Evolutionary conservation across 2,113 vertebrate species (phyloP).

Genomic region (Anoura caudifer): DNA sequence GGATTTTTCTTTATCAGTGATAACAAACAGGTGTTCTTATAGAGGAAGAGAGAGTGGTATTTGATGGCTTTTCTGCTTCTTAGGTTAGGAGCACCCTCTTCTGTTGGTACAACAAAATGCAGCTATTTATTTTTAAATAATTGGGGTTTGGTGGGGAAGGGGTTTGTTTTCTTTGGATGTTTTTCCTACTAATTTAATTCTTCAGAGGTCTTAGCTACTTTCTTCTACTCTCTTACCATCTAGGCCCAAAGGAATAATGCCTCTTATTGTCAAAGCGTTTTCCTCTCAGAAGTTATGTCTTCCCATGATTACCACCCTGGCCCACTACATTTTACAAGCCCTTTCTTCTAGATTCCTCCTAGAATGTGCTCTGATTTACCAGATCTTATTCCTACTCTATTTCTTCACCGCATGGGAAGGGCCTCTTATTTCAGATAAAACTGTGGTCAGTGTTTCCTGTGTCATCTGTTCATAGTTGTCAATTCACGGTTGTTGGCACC

Average conservation of each 20-base stretch:
- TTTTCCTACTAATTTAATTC: not conserved
- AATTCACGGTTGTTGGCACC: not conserved
- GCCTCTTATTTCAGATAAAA: not conserved
- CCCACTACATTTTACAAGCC: not conserved
- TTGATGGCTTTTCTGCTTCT: not conserved
- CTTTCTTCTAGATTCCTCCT: not conserved
- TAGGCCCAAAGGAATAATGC: not conserved
- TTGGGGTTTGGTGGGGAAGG: not conserved
- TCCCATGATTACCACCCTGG: not conserved
- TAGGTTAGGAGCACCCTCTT: conserved; percentile 9
- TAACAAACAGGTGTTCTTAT: not conserved
- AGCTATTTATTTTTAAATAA: not conserved
- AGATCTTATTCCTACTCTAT: not conserved
- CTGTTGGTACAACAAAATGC: conserved; percentile 32
- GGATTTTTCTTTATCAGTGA: not conserved
- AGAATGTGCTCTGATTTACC: not conserved
- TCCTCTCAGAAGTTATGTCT: not conserved
- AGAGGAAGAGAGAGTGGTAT: not conserved
- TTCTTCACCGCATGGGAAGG: not conserved
- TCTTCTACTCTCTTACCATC: not conserved
- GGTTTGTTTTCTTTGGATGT: not conserved
- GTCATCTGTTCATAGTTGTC: not conserved
- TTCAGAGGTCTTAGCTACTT: not conserved
- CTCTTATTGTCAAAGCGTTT: not conserved
- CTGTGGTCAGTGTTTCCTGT: not conserved